These are phyloP conservation scores for Atractosteus spatula DNA, from an alignment of 2,113 vertebrate species.

Conservation along the genomic window DNA sequence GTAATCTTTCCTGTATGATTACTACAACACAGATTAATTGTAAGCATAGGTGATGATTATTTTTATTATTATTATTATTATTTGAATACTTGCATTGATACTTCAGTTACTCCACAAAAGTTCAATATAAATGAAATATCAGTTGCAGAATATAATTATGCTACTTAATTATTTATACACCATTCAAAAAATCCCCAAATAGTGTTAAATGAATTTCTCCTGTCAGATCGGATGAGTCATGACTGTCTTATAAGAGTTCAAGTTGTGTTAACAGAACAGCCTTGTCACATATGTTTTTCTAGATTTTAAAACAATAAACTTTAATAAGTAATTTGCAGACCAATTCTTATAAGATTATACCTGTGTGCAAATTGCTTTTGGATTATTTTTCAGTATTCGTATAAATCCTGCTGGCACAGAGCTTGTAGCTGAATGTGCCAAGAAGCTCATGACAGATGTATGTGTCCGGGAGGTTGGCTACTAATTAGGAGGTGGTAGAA, in stretches of 20 bases:
- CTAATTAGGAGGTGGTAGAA: slow-evolving; percentile 8
- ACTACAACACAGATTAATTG: no score
- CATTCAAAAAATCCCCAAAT: slow-evolving; percentile 16
- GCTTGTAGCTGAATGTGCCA: slow-evolving; percentile 7
- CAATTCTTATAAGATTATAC: neutral
- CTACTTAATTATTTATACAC: slow-evolving; percentile 45
- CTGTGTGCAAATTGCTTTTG: slow-evolving; percentile 8
- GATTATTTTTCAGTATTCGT: slow-evolving; percentile 8
- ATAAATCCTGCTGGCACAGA: slow-evolving; percentile 3
- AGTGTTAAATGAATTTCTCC: slow-evolving; percentile 19
- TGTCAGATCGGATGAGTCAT: neutral
- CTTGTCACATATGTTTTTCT: slow-evolving; percentile 1
- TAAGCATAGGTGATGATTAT: no score
- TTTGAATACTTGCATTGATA: no score
- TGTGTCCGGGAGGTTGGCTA: slow-evolving; percentile 10
- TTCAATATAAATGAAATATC: no score
- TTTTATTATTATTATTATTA: no score
- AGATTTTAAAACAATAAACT: neutral
- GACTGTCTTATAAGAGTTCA: no score
- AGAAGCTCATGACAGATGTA: slow-evolving; percentile 8
- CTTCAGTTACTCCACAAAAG: no score
- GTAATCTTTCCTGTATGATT: no score
- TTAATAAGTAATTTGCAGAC: neutral
- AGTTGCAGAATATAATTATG: no score
- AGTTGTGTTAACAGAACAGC: no score